Percentiles rank a stretch among this genome's conserved stretches.
These are phyloP conservation scores for Tachysurus fulvidraco DNA, from an alignment of 2,113 vertebrate genomes.

Conservation along the genomic window DNA sequence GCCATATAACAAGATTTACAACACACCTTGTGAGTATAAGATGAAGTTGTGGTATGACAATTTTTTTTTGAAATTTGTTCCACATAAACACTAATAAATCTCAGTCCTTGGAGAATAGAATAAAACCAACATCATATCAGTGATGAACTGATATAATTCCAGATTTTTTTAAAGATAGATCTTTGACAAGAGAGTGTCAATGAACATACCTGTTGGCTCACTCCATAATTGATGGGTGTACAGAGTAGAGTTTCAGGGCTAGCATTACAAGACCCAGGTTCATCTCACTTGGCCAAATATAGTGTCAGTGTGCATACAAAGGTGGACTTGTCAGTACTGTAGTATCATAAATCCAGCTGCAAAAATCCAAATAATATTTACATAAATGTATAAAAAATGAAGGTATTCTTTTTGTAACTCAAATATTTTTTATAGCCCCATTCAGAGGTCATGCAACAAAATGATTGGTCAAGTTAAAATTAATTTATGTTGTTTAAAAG, in stretches of 20 bases:
- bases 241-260: slow-evolving; percentile 53
- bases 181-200: slow-evolving; percentile 42
- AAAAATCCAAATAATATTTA: neutral
- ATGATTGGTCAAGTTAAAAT: neutral
- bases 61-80: neutral
- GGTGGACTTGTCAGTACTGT: neutral
- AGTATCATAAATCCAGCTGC: slow-evolving; percentile 12
- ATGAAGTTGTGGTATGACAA: too few species aligned
- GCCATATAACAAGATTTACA: neutral
- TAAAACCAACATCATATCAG: slow-evolving; percentile 13
- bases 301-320: neutral
- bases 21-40: neutral
- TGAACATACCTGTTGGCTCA: slow-evolving; percentile 40
- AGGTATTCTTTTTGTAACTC: neutral
- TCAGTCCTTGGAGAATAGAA: neutral
- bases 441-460: neutral
- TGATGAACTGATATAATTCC: neutral
- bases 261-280: slow-evolving; percentile 47
- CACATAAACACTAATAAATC: neutral
- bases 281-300: slow-evolving; percentile 36
- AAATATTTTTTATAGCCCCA: neutral
- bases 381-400: neutral
- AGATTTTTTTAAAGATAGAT: slow-evolving; percentile 32
- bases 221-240: slow-evolving; percentile 53
- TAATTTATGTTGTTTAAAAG: neutral